Evolutionary conservation across 2,113 vertebrate species (phyloP).

Genomic region (Laterallus jamaicensis): DNA sequence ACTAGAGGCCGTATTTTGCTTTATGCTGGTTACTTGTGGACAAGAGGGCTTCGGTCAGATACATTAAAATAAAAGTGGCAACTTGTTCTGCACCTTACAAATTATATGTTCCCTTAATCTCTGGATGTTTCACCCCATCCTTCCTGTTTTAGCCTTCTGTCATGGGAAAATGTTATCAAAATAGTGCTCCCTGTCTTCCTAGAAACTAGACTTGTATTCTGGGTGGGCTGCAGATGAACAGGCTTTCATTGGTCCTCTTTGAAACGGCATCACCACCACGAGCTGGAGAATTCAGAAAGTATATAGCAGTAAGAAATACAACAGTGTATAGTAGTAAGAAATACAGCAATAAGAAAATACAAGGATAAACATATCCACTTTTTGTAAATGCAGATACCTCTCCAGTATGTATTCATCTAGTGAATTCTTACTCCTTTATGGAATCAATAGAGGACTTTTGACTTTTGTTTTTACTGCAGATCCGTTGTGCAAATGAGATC

Average conservation of each 20-base stretch:
- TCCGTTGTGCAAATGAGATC: constrained; percentile 24
- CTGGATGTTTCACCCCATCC: neutral
- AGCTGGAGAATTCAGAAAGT: neutral
- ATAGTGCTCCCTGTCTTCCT: neutral
- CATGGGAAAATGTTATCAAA: neutral
- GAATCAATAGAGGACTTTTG: neutral
- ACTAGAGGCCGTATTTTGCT: neutral
- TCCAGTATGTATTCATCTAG: neutral
- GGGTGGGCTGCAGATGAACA: neutral
- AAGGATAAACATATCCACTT: neutral
- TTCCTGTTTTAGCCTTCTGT: neutral
- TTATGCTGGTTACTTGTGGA: neutral
- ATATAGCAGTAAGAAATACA: neutral
- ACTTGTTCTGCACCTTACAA: neutral
- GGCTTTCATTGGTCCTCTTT: neutral
- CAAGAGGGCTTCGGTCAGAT: neutral
- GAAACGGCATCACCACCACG: neutral
- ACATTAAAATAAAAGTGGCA: neutral
- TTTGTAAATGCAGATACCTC: neutral
- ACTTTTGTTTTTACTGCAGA: constrained; percentile 10
- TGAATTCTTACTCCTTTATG: neutral
- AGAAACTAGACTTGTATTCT: neutral
- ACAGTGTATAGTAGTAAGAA: too few relatives aligned
- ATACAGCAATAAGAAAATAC: neutral
- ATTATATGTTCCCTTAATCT: neutral